Evolutionary conservation across 2,113 vertebrate species (phyloP).

Genomic region (Ageneiosus marmoratus): DNA sequence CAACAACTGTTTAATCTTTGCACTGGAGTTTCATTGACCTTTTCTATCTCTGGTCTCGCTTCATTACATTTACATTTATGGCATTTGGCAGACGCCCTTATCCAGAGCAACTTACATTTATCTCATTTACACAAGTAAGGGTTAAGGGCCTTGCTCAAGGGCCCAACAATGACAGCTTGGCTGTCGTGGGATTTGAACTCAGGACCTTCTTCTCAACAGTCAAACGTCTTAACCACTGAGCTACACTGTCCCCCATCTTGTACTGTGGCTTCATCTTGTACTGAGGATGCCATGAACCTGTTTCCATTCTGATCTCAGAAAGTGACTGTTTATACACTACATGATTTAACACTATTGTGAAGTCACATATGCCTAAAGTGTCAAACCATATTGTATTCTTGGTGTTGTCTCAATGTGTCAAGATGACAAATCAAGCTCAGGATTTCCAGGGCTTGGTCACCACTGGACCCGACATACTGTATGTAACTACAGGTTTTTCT

Average conservation of each 20-base stretch:
- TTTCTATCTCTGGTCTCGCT: neutral
- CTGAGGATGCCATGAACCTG: neutral
- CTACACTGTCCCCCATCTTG: too few relatives aligned
- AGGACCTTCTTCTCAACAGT: too few relatives aligned
- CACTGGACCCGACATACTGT: too few relatives aligned
- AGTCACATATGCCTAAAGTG: neutral
- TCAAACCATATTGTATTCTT: neutral
- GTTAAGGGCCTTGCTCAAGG: too few relatives aligned
- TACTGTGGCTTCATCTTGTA: too few relatives aligned
- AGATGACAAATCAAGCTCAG: neutral
- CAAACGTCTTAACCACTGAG: too few relatives aligned
- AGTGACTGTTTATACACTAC: neutral
- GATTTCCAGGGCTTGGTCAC: neutral
- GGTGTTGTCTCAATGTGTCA: neutral
- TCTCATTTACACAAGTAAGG: too few relatives aligned
- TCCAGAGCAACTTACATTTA: too few relatives aligned
- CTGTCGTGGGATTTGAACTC: too few relatives aligned
- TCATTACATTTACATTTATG: too few relatives aligned
- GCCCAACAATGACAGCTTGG: too few relatives aligned
- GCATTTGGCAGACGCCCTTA: too few relatives aligned
- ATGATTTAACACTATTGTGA: neutral
- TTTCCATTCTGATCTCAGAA: neutral
- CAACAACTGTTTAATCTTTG: neutral
- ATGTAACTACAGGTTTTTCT: neutral
- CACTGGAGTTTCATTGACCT: neutral